Evolutionary conservation across 2,113 vertebrate species (phyloP), one percentile per base, ranked within the genome.

Genomic region (Elephantulus edwardii): DNA sequence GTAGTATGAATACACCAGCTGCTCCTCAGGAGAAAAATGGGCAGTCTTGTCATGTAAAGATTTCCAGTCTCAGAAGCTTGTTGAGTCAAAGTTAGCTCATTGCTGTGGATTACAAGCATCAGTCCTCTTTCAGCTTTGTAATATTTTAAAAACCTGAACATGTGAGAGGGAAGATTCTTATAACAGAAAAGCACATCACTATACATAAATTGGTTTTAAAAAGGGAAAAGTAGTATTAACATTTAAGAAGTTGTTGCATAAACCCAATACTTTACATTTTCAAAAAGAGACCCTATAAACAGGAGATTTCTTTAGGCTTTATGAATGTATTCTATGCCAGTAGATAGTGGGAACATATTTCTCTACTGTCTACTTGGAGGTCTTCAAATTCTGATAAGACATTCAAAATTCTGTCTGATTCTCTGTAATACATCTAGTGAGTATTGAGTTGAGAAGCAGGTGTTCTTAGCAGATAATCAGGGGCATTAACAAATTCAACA

Each of bases 381-480:
- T 78, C 79, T 95, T 86, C 35, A 80, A 80, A 66, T 68, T 83
- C 46, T 80, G 35, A 46, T 83, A 82, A 93, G 26, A 78, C 44
- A 33, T 66, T 86, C 26, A 89, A 28, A 91, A 75, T 86, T 66
- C 86, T 52, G 0, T 56, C 26, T 83, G 35, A 28, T 77, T 88
- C 52, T 86, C 24, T 62, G 28, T 28, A 56, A 0, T 85, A 80
- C 60, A 64, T 77, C 52, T 80, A 10, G 4, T 85, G 17, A 35
- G 12, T 76, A 58, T 74, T 62, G 44, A 76, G n/a, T 90, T 88
- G 7, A 88, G 46, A 85, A 74, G 48, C 71, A 88, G 62, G 77
- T 77, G 62, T 77, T 28, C 40, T 86, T 52, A 81, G 22, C 44
- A 88, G 30, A 85, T 46, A 64, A 79, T 75, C n/a, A 83, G 42